Evolutionary conservation across 2,888 invertebrate species (phyloP).

Genomic region (Melanchra persicariae): DNA sequence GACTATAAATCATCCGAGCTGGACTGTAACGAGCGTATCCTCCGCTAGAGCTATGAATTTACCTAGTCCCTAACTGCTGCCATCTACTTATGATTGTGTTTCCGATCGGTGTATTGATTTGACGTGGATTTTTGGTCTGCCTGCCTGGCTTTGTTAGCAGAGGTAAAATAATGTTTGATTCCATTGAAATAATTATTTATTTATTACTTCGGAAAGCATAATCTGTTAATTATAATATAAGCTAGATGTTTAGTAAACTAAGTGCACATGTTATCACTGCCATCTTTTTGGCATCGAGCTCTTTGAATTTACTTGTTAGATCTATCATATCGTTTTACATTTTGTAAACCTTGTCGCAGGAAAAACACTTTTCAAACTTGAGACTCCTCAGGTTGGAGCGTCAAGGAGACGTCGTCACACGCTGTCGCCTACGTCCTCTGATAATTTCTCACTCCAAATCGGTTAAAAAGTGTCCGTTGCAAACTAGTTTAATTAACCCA

Average conservation of each 20-base stretch:
- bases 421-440: constrained; percentile 27
- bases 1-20: constrained; percentile 81
- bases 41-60: constrained; percentile 65
- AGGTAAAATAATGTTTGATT: neutral
- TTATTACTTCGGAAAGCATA: no score
- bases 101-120: constrained; percentile 12
- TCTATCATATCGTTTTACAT: neutral
- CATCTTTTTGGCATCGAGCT: neutral
- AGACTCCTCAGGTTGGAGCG: constrained; percentile 11
- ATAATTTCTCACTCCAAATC: constrained; percentile 48
- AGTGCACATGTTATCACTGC: neutral
- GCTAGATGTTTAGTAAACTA: neutral
- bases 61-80: constrained; percentile 47
- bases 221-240: no score
- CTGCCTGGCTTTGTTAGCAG: no score
- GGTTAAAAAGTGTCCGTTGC: constrained; percentile 45
- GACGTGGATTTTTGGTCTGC: no score
- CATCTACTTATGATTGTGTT: constrained; percentile 29
- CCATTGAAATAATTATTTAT: neutral
- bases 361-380: constrained; percentile 5
- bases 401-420: constrained; percentile 46
- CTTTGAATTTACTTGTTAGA: neutral
- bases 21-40: constrained; percentile 77
- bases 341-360: neutral
- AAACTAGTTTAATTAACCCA: constrained; percentile 52